These are phyloP conservation scores for Muricea muricata DNA, from an alignment of 92 coral and sea anemone species.

Conservation along the genomic window DNA sequence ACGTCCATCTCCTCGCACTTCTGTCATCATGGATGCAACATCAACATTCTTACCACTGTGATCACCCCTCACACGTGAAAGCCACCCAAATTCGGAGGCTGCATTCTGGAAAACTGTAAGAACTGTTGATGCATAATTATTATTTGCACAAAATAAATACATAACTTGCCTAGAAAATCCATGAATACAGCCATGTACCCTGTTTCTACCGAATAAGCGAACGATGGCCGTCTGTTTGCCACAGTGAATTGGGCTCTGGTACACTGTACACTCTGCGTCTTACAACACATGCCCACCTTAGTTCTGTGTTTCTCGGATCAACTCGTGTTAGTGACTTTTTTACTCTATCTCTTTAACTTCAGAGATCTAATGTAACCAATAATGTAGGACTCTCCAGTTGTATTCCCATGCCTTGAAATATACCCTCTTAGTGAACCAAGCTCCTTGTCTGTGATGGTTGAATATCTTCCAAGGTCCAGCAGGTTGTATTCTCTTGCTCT, in stretches of 20 bases:
- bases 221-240: slow-evolving; percentile 65
- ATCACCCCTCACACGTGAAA: too few relatives aligned
- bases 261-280: slow-evolving; percentile 63
- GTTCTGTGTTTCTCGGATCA: slow-evolving; percentile 57
- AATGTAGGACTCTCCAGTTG: slow-evolving; percentile 33
- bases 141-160: too few relatives aligned
- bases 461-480: too few relatives aligned
- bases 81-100: slow-evolving; percentile 45
- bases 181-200: slow-evolving; percentile 44
- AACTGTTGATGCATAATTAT: slow-evolving; percentile 53
- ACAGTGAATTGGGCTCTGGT: slow-evolving; percentile 60
- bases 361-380: slow-evolving; percentile 41
- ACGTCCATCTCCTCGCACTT: too few relatives aligned
- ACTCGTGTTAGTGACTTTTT: slow-evolving; percentile 47
- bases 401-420: slow-evolving; percentile 38
- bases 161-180: slow-evolving; percentile 63
- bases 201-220: slow-evolving; percentile 43
- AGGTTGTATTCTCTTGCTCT: too few relatives aligned
- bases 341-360: slow-evolving; percentile 6
- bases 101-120: slow-evolving; percentile 32
- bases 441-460: too few relatives aligned
- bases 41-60: too few relatives aligned
- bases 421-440: too few relatives aligned
- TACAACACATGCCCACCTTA: slow-evolving; percentile 66
- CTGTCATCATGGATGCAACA: too few relatives aligned